These are phyloP conservation scores for Macrophya alboannulata DNA, from an alignment of 2,888 invertebrate species.

Conservation along the genomic window DNA sequence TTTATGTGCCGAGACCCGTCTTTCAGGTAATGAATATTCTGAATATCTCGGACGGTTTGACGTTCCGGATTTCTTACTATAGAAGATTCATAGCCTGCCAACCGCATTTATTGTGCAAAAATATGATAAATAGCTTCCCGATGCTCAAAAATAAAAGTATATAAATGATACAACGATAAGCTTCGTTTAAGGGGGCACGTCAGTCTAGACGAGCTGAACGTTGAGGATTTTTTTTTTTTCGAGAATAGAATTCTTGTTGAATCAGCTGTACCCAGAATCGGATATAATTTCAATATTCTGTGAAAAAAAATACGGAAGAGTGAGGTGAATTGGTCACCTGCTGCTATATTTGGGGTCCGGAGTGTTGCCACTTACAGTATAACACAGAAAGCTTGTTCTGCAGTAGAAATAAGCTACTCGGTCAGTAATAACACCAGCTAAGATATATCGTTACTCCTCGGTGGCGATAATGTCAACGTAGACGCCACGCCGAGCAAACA, in stretches of 20 bases:
- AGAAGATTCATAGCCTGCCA: not conserved
- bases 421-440: constrained; percentile 10
- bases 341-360: not conserved
- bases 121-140: not conserved
- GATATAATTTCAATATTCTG: not conserved
- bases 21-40: not conserved
- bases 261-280: not conserved
- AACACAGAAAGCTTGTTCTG: constrained; percentile 11
- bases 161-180: not conserved
- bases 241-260: not conserved
- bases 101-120: not conserved
- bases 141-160: constrained; percentile 3
- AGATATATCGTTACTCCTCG: not conserved
- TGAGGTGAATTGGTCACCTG: constrained; percentile 4
- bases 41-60: not conserved
- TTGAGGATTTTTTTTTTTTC: no score
- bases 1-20: not conserved
- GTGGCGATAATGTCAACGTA: not conserved
- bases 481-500: constrained; percentile 2
- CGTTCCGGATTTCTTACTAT: not conserved
- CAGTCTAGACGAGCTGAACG: no score
- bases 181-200: not conserved
- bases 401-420: constrained; percentile 11
- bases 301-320: not conserved
- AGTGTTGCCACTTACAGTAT: constrained; percentile 5